phyloP scores from a whole-genome alignment of 2,888 invertebrate species.

The Gymnocheta viridis region DNA sequence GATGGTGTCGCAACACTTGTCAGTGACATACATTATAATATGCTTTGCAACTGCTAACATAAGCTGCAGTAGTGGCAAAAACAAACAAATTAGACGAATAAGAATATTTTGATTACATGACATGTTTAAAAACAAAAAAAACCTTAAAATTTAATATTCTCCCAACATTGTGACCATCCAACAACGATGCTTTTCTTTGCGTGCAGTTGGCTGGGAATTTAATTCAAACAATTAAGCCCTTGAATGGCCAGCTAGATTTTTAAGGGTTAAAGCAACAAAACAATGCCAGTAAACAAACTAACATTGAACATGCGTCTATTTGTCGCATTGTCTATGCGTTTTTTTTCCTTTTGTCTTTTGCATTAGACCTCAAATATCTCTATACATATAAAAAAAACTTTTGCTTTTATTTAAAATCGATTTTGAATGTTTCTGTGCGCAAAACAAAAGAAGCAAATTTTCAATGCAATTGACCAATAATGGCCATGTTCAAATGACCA shows the following conservation, averaged over 20 bases:
- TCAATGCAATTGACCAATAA: constrained; percentile 70
- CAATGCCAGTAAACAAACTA: neutral
- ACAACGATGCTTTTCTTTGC: neutral
- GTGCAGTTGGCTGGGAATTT: neutral
- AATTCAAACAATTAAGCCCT: neutral
- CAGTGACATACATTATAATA: no score
- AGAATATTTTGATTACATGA: no score
- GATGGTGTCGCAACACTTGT: no score
- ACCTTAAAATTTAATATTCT: no score
- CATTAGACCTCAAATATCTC: constrained; percentile 19
- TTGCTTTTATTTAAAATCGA: constrained; percentile 57
- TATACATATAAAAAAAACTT: constrained; percentile 23
- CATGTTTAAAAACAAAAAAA: no score
- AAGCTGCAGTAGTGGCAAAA: no score
- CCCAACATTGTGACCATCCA: no score
- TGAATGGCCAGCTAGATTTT: neutral
- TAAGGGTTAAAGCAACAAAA: constrained; percentile 35
- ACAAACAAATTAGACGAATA: no score
- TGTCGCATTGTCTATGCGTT: constrained; percentile 61
- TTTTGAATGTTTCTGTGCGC: constrained; percentile 11
- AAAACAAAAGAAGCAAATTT: constrained; percentile 54
- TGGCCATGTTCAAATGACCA: constrained; percentile 75
- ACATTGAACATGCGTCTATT: constrained; percentile 60
- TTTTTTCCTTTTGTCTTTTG: neutral
- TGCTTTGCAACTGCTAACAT: no score